Conservation (phyloP, 2,888 invertebrate genomes). For the Malthinus seriepunctatus region DNA sequence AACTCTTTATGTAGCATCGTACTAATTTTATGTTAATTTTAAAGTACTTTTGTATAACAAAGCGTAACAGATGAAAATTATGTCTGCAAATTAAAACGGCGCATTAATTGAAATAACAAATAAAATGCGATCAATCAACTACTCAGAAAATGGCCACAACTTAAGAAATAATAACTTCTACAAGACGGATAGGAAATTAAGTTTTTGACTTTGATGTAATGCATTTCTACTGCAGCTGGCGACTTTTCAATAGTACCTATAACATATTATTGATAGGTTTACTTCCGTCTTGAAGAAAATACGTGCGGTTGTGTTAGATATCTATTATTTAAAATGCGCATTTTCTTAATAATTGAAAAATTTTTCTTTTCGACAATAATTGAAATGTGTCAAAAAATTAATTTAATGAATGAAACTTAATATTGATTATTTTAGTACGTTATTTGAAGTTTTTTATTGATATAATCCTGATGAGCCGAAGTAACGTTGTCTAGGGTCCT, state of each 20-base stretch:
- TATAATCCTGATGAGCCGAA: constrained; percentile 51
- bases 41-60: constrained; percentile 8
- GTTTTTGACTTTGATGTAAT: constrained; percentile 53
- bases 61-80: background rate
- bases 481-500: constrained; percentile 52
- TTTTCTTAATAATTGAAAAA: background rate
- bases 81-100: background rate
- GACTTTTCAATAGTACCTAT: constrained; percentile 27
- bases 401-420: constrained; percentile 13
- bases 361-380: background rate
- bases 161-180: constrained; percentile 49
- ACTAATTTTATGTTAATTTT: constrained; percentile 37
- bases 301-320: too few species aligned
- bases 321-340: too few species aligned
- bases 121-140: constrained; percentile 45
- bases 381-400: background rate
- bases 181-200: constrained; percentile 52
- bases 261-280: constrained; percentile 34
- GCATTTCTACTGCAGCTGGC: constrained; percentile 35
- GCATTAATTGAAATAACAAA: constrained; percentile 11
- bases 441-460: constrained; percentile 48
- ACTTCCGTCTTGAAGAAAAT: constrained; percentile 4
- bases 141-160: constrained; percentile 44
- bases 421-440: constrained; percentile 31
- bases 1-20: constrained; percentile 37